phyloP scores from a whole-genome alignment of 2,113 vertebrate species.

The Naja naja region DNA sequence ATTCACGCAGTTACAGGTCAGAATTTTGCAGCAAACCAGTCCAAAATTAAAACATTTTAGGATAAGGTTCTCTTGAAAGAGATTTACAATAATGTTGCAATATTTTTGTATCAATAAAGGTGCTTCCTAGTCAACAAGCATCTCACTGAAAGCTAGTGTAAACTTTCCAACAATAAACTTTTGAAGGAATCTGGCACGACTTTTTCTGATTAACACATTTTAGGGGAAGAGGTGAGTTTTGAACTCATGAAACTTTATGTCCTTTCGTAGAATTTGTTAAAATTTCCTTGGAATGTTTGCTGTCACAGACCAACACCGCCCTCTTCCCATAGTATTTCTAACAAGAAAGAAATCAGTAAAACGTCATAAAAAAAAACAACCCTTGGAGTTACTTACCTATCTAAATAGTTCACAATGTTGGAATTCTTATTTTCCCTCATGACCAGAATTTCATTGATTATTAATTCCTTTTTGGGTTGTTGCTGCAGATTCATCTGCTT shows the following conservation, averaged over 20 bases:
- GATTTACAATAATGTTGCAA: not conserved
- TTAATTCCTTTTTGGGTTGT: slow-evolving; percentile 98
- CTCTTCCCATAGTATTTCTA: not conserved
- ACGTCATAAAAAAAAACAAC: not conserved
- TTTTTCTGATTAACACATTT: not conserved
- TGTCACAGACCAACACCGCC: not conserved
- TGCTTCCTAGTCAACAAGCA: not conserved
- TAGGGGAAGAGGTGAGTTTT: not conserved
- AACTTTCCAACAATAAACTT: not conserved
- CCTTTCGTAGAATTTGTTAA: not conserved
- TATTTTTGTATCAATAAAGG: not conserved
- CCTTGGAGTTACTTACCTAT: slow-evolving; percentile 80
- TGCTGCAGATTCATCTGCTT: slow-evolving; percentile 99
- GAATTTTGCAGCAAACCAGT: not conserved
- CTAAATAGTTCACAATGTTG: slow-evolving; percentile 98
- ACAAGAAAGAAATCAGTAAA: not conserved
- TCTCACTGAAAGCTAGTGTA: not conserved
- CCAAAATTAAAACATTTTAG: not conserved
- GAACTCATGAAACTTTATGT: not conserved
- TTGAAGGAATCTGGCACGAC: not conserved
- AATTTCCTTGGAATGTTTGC: not conserved
- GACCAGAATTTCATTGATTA: slow-evolving; percentile 99
- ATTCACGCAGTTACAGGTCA: not conserved
- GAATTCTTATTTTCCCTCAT: slow-evolving; percentile 99
- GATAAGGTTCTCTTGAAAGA: not conserved